A percentile compares a stretch with the other conserved stretches of the same genome.
phyloP scores from a whole-genome alignment of 2,888 invertebrate genomes.

The Gasteruption jaculator region DNA sequence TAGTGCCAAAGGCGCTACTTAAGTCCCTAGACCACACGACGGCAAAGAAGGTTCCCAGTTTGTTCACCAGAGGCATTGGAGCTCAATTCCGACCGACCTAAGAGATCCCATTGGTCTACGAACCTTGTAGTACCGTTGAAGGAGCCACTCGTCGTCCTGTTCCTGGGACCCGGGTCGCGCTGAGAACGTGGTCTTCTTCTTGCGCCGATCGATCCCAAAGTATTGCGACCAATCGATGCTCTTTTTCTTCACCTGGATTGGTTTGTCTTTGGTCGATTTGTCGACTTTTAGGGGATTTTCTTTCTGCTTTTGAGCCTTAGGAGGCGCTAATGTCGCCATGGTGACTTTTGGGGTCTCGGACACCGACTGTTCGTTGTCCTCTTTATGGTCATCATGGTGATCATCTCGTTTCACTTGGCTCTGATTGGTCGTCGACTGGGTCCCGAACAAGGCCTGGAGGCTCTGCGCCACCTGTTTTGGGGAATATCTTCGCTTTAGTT shows the following conservation, averaged over 20 bases:
- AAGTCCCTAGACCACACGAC: too few species aligned
- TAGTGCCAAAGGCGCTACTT: too few species aligned
- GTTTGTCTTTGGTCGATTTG: conserved; percentile 47
- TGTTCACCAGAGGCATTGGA: too few species aligned
- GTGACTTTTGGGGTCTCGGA: conserved; percentile 36
- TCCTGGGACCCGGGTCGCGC: conserved; percentile 54
- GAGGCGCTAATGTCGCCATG: too few species aligned
- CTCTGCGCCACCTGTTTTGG: conserved; percentile 48
- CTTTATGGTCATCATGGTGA: conserved; percentile 29
- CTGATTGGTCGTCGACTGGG: conserved; percentile 61
- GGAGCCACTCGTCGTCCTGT: conserved; percentile 57
- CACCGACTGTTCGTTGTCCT: conserved; percentile 38
- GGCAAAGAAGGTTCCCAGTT: too few species aligned
- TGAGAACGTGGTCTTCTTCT: conserved; percentile 59
- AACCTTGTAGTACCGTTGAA: conserved; percentile 59
- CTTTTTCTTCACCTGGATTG: conserved; percentile 67
- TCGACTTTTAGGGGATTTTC: conserved; percentile 27
- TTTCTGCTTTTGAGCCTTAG: conserved; percentile 29
- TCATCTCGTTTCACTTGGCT: conserved; percentile 23
- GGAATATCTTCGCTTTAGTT: too few species aligned
- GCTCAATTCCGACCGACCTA: too few species aligned
- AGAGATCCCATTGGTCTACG: background rate
- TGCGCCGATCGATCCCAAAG: conserved; percentile 77
- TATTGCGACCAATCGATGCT: conserved; percentile 85
- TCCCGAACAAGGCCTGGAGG: conserved; percentile 61